Conservation (phyloP, 2,888 invertebrate species). For the Brachypterus glaber region DNA sequence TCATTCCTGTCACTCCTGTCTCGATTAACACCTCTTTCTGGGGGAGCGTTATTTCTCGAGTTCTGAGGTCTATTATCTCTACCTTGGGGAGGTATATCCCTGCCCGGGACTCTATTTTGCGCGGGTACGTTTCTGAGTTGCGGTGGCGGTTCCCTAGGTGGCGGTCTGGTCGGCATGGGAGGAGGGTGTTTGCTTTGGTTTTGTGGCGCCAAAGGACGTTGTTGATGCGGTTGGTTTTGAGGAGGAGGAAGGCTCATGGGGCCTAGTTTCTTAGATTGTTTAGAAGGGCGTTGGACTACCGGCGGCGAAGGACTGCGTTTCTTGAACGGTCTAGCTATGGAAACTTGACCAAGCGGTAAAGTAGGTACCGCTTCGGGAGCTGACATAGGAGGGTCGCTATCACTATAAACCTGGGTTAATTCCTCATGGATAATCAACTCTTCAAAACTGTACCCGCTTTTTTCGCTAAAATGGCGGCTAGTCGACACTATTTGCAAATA, state of each 20-base stretch:
- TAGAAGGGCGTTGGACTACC: slow-evolving; percentile 42
- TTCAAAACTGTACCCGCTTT: slow-evolving; percentile 46
- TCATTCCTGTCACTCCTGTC: too few species aligned
- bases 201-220: slow-evolving; percentile 12
- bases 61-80: neutral
- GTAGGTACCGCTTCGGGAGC: neutral
- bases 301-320: slow-evolving; percentile 48
- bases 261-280: slow-evolving; percentile 20
- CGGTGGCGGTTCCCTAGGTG: too few species aligned
- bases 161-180: neutral
- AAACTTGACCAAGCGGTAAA: slow-evolving; percentile 5
- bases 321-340: slow-evolving; percentile 28
- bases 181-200: slow-evolving; percentile 22
- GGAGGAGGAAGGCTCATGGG: slow-evolving; percentile 12
- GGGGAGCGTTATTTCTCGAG: neutral
- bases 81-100: neutral
- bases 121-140: too few species aligned
- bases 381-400: neutral
- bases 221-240: slow-evolving; percentile 9
- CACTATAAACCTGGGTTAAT: slow-evolving; percentile 28
- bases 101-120: too few species aligned
- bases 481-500: slow-evolving; percentile 56
- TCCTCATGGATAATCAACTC: slow-evolving; percentile 41
- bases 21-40: neutral
- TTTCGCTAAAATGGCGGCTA: slow-evolving; percentile 57